Evolutionary conservation across 2,113 vertebrate species (phyloP).

Genomic region (Spea multiplicata): DNA sequence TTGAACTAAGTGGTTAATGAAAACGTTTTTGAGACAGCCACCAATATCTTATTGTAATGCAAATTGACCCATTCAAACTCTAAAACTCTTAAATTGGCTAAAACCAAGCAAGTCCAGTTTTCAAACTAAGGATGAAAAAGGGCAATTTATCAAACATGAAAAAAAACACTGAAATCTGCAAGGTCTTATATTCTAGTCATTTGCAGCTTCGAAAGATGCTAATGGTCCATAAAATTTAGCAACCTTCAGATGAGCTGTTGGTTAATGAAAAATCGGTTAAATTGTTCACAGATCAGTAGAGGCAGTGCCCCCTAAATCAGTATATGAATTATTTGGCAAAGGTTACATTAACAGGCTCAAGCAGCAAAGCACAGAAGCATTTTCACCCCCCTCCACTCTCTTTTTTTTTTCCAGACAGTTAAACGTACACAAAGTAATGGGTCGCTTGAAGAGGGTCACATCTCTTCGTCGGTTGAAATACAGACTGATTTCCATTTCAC

Average conservation of each 20-base stretch:
- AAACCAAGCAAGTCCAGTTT: background rate
- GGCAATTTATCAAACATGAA: conserved; percentile 58
- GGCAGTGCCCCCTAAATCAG: conserved; percentile 53
- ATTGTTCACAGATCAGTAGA: conserved; percentile 65
- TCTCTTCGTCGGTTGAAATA: background rate
- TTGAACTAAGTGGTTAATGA: too few species aligned
- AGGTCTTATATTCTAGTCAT: conserved; percentile 60
- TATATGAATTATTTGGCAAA: conserved; percentile 54
- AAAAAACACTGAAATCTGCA: conserved; percentile 45
- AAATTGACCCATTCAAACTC: too few species aligned
- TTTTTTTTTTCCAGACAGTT: background rate
- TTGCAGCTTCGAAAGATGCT: conserved; percentile 62
- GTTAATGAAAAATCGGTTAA: conserved; percentile 69
- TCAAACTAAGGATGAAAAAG: background rate
- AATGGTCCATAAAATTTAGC: conserved; percentile 71
- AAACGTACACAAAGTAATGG: background rate
- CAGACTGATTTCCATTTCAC: background rate
- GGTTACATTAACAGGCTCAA: conserved; percentile 51
- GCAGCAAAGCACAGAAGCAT: conserved; percentile 30
- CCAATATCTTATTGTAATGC: too few species aligned
- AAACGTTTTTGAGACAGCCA: too few species aligned
- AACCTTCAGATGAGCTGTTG: conserved; percentile 67
- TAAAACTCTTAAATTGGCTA: too few species aligned
- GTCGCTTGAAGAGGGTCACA: background rate
- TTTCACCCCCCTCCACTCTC: rapidly evolving